phyloP scores from a whole-genome alignment of 2,888 invertebrate genomes.

The Azorinus chamasolen region DNA sequence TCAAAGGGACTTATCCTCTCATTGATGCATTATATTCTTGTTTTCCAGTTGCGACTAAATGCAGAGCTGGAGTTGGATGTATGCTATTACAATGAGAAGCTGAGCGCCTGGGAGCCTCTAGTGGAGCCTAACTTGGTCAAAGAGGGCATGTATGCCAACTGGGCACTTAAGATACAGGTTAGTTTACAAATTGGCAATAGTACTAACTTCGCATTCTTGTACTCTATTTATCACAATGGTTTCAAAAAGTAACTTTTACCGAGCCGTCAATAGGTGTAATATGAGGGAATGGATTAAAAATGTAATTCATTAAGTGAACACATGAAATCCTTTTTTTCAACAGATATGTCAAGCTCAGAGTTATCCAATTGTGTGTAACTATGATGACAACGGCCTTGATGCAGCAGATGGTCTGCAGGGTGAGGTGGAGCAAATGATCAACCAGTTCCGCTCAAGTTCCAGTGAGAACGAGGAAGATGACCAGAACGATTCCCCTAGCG shows the following conservation, averaged over 20 bases:
- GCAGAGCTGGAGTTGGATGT: slow-evolving; percentile 86
- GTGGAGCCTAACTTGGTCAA: slow-evolving; percentile 88
- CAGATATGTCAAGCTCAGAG: slow-evolving; percentile 82
- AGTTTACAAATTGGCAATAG: too few species aligned
- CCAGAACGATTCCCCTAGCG: slow-evolving; percentile 83
- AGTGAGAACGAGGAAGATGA: slow-evolving; percentile 85
- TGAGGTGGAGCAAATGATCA: slow-evolving; percentile 82
- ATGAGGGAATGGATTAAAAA: too few species aligned
- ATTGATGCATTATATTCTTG: too few species aligned
- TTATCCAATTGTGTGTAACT: slow-evolving; percentile 83
- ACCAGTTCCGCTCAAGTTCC: slow-evolving; percentile 81
- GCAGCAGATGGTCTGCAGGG: slow-evolving; percentile 82
- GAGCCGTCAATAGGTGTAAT: too few species aligned
- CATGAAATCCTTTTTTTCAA: neutral
- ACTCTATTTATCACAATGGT: too few species aligned
- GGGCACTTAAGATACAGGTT: slow-evolving; percentile 90
- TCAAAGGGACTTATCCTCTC: too few species aligned
- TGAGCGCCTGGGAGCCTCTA: slow-evolving; percentile 85
- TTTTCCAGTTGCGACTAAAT: slow-evolving; percentile 86
- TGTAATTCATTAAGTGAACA: neutral
- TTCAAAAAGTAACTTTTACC: too few species aligned
- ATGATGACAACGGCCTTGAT: slow-evolving; percentile 80
- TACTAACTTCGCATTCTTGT: too few species aligned
- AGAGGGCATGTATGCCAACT: slow-evolving; percentile 90
- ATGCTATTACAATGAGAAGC: slow-evolving; percentile 83